These are phyloP conservation scores for Thera britannica DNA, from an alignment of 2,888 invertebrate species.

Conservation along the genomic window DNA sequence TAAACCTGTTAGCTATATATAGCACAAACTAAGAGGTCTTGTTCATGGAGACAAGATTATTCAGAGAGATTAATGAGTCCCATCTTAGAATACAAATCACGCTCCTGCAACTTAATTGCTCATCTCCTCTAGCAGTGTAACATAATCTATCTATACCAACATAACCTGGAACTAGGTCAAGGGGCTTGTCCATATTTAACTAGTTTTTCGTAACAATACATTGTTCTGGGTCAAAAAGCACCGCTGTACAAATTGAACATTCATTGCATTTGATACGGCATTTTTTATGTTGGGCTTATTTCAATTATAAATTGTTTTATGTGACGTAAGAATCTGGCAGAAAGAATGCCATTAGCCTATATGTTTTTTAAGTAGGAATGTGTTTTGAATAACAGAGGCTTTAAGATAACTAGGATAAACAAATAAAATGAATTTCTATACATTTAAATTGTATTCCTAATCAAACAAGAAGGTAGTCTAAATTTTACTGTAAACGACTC, in stretches of 20 bases:
- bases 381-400: too few relatives aligned
- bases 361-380: too few relatives aligned
- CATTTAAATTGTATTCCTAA: too few relatives aligned
- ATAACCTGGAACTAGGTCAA: conserved; percentile 42
- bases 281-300: conserved; percentile 23
- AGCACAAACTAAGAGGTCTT: too few relatives aligned
- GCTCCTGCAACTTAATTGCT: conserved; percentile 28
- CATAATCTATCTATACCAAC: conserved; percentile 38
- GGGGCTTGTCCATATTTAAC: conserved; percentile 44
- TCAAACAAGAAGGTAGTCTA: too few relatives aligned
- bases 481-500: not conserved
- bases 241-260: conserved; percentile 38
- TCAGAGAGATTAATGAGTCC: not conserved
- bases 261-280: conserved; percentile 35
- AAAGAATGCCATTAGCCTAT: not conserved
- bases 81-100: conserved; percentile 2
- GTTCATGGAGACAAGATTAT: not conserved
- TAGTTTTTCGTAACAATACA: conserved; percentile 44
- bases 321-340: not conserved
- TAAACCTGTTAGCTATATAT: too few relatives aligned
- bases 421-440: too few relatives aligned
- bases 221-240: conserved; percentile 41
- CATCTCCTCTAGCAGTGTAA: conserved; percentile 36
- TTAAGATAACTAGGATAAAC: not conserved
- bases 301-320: not conserved